Conservation (phyloP, 2,888 invertebrate genomes). For the Dasypogon diadema region DNA sequence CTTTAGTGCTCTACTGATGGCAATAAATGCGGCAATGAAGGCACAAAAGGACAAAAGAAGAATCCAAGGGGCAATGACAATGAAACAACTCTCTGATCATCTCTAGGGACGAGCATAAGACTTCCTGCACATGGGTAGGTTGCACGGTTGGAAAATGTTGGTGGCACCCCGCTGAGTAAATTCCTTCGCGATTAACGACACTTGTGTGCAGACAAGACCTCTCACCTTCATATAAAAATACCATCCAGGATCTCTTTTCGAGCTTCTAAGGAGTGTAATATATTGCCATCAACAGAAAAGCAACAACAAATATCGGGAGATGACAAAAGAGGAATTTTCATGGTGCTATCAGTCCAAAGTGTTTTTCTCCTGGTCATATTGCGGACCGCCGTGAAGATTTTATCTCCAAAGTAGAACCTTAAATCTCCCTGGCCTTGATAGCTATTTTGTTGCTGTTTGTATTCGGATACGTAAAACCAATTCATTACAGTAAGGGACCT, state of each 20-base stretch:
- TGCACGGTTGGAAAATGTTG: slow-evolving; percentile 52
- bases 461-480: slow-evolving; percentile 49
- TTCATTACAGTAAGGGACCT: slow-evolving; percentile 37
- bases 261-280: slow-evolving; percentile 42
- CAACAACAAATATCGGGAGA: slow-evolving; percentile 49
- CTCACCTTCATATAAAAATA: slow-evolving; percentile 42
- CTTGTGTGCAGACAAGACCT: slow-evolving; percentile 48
- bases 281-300: slow-evolving; percentile 54
- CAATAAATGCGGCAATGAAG: slow-evolving; percentile 46
- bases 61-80: slow-evolving; percentile 2
- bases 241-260: slow-evolving; percentile 44
- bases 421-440: slow-evolving; percentile 52
- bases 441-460: slow-evolving; percentile 51
- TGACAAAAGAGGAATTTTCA: slow-evolving; percentile 55
- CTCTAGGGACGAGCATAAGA: slow-evolving; percentile 41
- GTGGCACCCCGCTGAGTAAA: slow-evolving; percentile 53
- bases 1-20: slow-evolving; percentile 21
- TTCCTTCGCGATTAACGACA: slow-evolving; percentile 55
- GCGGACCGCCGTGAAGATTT: slow-evolving; percentile 55
- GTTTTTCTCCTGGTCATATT: slow-evolving; percentile 39
- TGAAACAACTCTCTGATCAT: slow-evolving; percentile 31
- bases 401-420: slow-evolving; percentile 51
- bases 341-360: slow-evolving; percentile 39
- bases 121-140: slow-evolving; percentile 15
- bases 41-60: slow-evolving; percentile 33